Conservation (phyloP, 37 sponge, comb jelly and placozoan species). For the Tethya wilhelma region DNA sequence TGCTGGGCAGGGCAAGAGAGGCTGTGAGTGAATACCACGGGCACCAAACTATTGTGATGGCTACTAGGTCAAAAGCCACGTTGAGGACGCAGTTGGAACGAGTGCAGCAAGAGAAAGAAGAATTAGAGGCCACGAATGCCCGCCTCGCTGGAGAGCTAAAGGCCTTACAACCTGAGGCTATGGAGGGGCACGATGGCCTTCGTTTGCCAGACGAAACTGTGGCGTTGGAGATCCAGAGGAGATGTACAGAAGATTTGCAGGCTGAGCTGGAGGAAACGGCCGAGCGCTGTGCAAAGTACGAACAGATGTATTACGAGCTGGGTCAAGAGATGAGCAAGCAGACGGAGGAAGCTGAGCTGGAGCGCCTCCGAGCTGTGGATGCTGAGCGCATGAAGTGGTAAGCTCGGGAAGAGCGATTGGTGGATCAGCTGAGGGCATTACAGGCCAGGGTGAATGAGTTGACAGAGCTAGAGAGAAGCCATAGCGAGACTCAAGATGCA, state of each 20-base stretch:
- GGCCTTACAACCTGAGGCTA: too few species aligned
- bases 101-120: neutral
- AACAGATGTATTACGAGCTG: neutral
- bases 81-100: slow-evolving; percentile 16
- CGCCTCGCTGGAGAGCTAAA: too few species aligned
- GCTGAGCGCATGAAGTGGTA: slow-evolving; percentile 33
- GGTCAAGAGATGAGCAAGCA: neutral
- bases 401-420: too few species aligned
- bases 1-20: neutral
- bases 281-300: too few species aligned
- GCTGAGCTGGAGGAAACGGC: neutral
- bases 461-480: too few species aligned
- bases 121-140: too few species aligned
- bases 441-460: too few species aligned
- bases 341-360: slow-evolving; percentile 6
- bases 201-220: too few species aligned
- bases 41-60: neutral
- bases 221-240: too few species aligned
- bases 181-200: too few species aligned
- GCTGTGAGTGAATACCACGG: neutral
- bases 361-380: slow-evolving; percentile 21
- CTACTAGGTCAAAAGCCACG: neutral
- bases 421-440: too few species aligned
- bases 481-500: neutral
- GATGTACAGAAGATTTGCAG: too few species aligned